phyloP scores from a whole-genome alignment of 2,113 vertebrate genomes.

The Thunnus maccoyii region DNA sequence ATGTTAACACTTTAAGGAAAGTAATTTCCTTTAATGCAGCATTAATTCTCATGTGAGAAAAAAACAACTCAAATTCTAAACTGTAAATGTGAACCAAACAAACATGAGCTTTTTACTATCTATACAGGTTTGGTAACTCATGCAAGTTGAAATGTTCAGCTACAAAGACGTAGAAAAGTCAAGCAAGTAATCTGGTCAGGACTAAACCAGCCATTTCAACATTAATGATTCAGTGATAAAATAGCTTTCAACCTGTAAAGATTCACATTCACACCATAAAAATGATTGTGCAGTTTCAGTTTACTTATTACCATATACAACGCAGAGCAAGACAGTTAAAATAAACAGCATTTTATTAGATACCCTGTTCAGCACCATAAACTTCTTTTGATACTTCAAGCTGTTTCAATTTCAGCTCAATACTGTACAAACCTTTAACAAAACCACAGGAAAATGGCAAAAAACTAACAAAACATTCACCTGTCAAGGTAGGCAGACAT shows the following conservation, averaged over 20 bases:
- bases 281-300: neutral
- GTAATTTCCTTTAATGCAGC: no score
- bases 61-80: no score
- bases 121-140: no score
- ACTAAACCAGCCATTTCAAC: neutral
- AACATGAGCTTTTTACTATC: no score
- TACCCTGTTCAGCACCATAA: constrained; percentile 47
- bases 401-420: constrained; percentile 12
- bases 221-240: neutral
- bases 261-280: no score
- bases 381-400: constrained; percentile 30
- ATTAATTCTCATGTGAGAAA: no score
- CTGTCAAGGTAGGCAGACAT: constrained; percentile 28
- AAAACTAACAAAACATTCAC: constrained; percentile 57
- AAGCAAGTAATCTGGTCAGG: no score
- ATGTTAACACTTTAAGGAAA: neutral
- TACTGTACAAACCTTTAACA: constrained; percentile 23
- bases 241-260: neutral
- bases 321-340: constrained; percentile 28
- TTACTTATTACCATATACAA: constrained; percentile 6
- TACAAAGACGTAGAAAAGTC: no score
- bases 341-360: constrained; percentile 68
- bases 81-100: no score
- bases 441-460: constrained; percentile 27
- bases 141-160: no score